These are phyloP conservation scores for Leucoma salicis DNA, from an alignment of 2,888 invertebrate genomes.

Conservation along the genomic window DNA sequence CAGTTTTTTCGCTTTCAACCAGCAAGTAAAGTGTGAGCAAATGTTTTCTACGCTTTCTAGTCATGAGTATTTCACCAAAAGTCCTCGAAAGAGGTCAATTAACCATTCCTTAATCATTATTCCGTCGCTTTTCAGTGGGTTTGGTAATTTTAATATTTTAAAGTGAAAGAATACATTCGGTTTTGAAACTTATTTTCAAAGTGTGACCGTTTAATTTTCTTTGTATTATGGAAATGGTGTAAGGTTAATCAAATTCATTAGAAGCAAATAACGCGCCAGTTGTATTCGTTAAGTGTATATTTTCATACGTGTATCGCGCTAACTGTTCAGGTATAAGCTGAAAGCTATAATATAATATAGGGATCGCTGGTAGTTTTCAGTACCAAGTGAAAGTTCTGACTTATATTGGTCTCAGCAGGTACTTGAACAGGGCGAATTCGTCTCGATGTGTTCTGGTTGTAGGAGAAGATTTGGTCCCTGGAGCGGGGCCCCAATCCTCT, in stretches of 20 bases:
- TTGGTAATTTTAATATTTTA: slow-evolving; percentile 20
- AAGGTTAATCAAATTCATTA: slow-evolving; percentile 23
- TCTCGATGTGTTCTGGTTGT: too few relatives aligned
- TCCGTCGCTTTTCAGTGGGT: slow-evolving; percentile 17
- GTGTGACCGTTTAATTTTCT: slow-evolving; percentile 7
- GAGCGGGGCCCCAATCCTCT: too few relatives aligned
- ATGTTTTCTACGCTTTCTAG: slow-evolving; percentile 4
- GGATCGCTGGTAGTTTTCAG: too few relatives aligned
- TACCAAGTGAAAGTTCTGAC: too few relatives aligned
- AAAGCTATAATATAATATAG: not conserved
- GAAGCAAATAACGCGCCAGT: slow-evolving; percentile 4
- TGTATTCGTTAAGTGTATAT: slow-evolving; percentile 1
- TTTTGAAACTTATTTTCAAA: slow-evolving; percentile 7
- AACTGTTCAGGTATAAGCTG: not conserved
- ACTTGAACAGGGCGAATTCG: too few relatives aligned
- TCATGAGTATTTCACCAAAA: not conserved
- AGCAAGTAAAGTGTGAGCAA: not conserved
- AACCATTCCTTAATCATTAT: slow-evolving; percentile 19
- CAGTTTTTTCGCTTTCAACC: not conserved
- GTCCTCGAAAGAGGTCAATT: slow-evolving; percentile 22
- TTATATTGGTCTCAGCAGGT: too few relatives aligned
- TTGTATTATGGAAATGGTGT: slow-evolving; percentile 1
- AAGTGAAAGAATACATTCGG: not conserved
- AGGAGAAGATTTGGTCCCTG: too few relatives aligned
- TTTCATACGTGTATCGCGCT: not conserved